A percentile compares a stretch with the other conserved stretches of the same genome.
These are phyloP conservation scores for Episyrphus balteatus DNA, from an alignment of 1,140 invertebrate species.

Conservation along the genomic window DNA sequence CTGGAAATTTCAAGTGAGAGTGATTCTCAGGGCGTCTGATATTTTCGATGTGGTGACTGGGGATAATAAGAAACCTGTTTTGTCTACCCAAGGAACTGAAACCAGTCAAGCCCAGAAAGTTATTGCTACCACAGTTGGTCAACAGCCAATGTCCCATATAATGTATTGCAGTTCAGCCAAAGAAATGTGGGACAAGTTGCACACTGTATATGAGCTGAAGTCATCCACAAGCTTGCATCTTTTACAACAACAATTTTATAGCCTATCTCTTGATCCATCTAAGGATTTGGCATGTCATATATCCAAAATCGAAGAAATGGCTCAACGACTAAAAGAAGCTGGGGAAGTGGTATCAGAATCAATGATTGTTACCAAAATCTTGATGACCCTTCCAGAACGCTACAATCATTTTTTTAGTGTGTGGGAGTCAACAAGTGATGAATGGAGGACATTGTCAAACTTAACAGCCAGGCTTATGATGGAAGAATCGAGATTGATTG, in stretches of 20 bases:
- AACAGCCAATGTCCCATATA: constrained; percentile 22
- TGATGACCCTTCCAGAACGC: constrained; percentile 18
- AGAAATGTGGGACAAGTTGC: constrained; percentile 31
- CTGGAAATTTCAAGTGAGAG: constrained; percentile 17
- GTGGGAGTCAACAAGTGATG: constrained; percentile 15
- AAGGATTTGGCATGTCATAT: constrained; percentile 12
- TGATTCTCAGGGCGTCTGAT: constrained; percentile 8
- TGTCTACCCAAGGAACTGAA: not conserved
- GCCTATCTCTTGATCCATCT: constrained; percentile 9
- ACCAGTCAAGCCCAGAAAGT: constrained; percentile 14
- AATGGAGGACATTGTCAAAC: constrained; percentile 13
- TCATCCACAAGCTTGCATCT: constrained; percentile 26
- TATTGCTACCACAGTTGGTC: constrained; percentile 16
- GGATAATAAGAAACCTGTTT: not conserved
- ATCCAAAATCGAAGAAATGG: constrained; percentile 9
- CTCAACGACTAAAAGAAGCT: constrained; percentile 13
- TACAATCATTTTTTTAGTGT: constrained; percentile 18
- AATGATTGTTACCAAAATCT: constrained; percentile 23
- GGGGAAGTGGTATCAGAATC: constrained; percentile 15
- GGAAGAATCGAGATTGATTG: no score
- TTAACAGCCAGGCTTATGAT: constrained; percentile 14
- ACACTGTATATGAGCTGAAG: constrained; percentile 30
- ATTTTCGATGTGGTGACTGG: constrained; percentile 4
- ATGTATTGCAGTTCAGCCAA: constrained; percentile 21
- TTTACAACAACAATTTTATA: constrained; percentile 27